Evolutionary conservation across 2,888 invertebrate genomes (phyloP).

Genomic region (Cordilura impudica): DNA sequence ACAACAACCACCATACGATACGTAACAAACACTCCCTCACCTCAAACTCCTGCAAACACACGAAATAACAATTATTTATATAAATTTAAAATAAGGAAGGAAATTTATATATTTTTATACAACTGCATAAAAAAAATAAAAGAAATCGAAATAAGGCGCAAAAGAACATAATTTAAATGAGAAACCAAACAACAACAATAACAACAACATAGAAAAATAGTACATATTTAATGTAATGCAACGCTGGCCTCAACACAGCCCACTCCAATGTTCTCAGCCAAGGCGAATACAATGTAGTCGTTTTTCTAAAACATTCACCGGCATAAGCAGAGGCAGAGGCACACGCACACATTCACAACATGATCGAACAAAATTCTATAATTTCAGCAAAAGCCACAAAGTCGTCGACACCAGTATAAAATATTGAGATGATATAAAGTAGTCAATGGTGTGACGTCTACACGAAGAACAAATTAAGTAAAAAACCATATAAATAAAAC

Average conservation of each 20-base stretch:
- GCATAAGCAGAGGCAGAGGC: background rate
- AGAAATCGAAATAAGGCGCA: conserved; percentile 37
- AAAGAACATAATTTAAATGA: conserved; percentile 54
- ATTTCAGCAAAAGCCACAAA: conserved; percentile 57
- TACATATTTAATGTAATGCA: conserved; percentile 40
- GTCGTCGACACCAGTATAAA: conserved; percentile 52
- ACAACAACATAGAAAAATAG: conserved; percentile 15
- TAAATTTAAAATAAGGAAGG: conserved; percentile 56
- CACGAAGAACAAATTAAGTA: conserved; percentile 26
- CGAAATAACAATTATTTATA: conserved; percentile 57
- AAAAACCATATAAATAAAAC: background rate
- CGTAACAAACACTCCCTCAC: conserved; percentile 4
- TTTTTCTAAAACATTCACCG: conserved; percentile 15
- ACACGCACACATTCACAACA: background rate
- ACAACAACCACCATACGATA: conserved; percentile 41
- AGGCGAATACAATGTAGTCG: conserved; percentile 18
- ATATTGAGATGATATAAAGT: conserved; percentile 45
- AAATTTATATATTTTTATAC: conserved; percentile 37
- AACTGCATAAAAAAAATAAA: conserved; percentile 17
- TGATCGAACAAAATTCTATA: conserved; percentile 53
- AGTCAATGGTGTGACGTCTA: conserved; percentile 51
- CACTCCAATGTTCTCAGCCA: conserved; percentile 11
- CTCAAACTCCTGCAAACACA: background rate
- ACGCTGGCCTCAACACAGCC: conserved; percentile 39
- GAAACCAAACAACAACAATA: conserved; percentile 24